Conservation (phyloP, 2,113 vertebrate genomes). For the Sakesphorus luctuosus region DNA sequence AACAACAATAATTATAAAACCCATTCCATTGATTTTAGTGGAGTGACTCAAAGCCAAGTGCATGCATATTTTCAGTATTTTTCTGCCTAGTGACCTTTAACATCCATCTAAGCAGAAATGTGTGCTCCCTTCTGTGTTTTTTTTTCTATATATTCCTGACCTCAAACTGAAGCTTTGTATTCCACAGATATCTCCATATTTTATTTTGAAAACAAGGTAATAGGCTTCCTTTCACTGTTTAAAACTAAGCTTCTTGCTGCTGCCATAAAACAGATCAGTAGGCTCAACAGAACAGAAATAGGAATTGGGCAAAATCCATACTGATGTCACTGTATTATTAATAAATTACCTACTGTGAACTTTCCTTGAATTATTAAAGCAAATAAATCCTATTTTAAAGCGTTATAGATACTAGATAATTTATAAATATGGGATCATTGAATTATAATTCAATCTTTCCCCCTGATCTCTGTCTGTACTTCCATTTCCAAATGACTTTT, state of each 20-base stretch:
- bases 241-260: neutral
- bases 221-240: neutral
- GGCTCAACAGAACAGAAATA: neutral
- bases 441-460: constrained; percentile 7
- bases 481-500: constrained; percentile 21
- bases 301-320: constrained; percentile 25
- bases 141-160: neutral
- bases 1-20: neutral
- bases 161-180: neutral
- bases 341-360: constrained; percentile 52
- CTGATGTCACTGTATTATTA: constrained; percentile 59
- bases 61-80: neutral
- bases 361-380: constrained; percentile 55
- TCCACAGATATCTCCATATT: neutral
- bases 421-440: constrained; percentile 22
- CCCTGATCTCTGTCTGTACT: neutral
- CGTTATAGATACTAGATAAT: constrained; percentile 13
- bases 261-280: neutral
- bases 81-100: neutral
- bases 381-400: constrained; percentile 48
- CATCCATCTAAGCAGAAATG: fast-evolving
- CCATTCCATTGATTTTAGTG: neutral
- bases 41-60: neutral
- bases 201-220: constrained; percentile 11
- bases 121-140: neutral